Evolutionary conservation across 2,113 vertebrate species (phyloP), one percentile per base, ranked within the genome.

Genomic region (Chloroceryle aenea): DNA sequence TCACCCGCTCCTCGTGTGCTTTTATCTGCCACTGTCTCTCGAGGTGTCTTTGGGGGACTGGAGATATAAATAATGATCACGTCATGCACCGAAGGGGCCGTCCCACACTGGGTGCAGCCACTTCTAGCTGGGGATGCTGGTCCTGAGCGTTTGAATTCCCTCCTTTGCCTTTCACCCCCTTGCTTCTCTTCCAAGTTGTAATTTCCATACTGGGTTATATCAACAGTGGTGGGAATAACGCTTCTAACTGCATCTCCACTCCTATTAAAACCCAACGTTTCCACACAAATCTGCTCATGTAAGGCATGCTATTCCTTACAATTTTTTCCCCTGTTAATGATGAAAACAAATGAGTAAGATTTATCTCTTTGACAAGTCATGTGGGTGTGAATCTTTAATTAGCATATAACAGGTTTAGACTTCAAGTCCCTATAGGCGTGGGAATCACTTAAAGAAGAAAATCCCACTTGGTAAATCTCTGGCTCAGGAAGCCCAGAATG

Each of bases 361-460:
- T 96, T 92, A 95, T 97, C 97, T 98, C 96, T 96, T 94, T 98
- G 97, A 97, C 95, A 97, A 96, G 95, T 95, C 85, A 96, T 97
- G 86, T 97, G 97, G 97, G 96, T 97, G 97, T 97, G 95, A 98
- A 97, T 97, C 97, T 97, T 97, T 97, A 97, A 98, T 98, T 97
- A 98, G 96, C 96, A 98, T 97, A 97, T 97, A 98, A 98, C 97
- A 97, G 97, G 97, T 96, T 98, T 97, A 97, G 97, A 97, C 91
- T 96, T 92, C 95, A 97, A 98, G 97, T 97, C 97, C 98, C 94
- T 92, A 97, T 95, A 95, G 97, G 97, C 93, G 80, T 98, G 98
- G 97, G 98, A 98, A 98, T 97, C 97, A 85, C 88, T 93, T 95
- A 97, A 93, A 90, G 89, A 95, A 96, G 90, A 96, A 96, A 97